Conservation (phyloP, 1,140 invertebrate genomes). For the roundworm (Caenorhabditis elegans) region WBcel235 BX284605.5:18905501-18906000, state of each 20-base stretch:
- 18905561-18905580: not conserved
- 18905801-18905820: no score
- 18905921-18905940: not conserved
- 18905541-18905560: not conserved
- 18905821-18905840: no score
- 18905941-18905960: no score
- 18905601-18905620: not conserved
- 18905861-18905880: not conserved
- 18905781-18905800: not conserved
- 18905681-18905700: no score
- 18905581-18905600: not conserved
- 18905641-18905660: no score
- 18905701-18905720: no score
- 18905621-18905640: not conserved
- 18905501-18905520: no score
- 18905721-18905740: no score
- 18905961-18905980: not conserved
- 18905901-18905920: not conserved
- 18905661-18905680: no score
- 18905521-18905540: not conserved
- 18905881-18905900: not conserved
- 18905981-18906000: not conserved
- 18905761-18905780: no score
- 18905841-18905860: no score
- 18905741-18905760: no score